phyloP scores from a whole-genome alignment of 2,888 invertebrate genomes.

The Leptopilina syphax region DNA sequence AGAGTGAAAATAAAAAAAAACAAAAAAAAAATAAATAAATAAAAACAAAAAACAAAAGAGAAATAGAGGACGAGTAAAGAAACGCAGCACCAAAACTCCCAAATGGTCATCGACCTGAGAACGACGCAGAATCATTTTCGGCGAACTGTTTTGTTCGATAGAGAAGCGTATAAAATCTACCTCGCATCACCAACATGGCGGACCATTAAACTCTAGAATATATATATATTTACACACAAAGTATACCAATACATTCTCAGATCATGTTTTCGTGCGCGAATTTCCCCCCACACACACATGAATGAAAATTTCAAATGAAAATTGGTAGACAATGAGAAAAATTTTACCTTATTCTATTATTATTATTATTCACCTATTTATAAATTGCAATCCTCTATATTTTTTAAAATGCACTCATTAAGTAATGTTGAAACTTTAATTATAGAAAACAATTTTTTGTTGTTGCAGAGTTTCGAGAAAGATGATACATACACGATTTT shows the following conservation, averaged over 20 bases:
- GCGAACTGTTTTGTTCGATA: conserved; percentile 38
- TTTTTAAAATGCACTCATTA: conserved; percentile 10
- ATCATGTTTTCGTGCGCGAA: conserved; percentile 26
- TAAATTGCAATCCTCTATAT: neutral
- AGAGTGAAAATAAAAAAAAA: too few species aligned
- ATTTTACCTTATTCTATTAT: too few species aligned
- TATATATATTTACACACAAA: too few species aligned
- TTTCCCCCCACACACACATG: conserved; percentile 1
- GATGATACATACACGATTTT: neutral
- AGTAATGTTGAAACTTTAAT: too few species aligned
- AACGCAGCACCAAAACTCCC: neutral
- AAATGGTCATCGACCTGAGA: conserved; percentile 38
- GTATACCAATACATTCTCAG: neutral
- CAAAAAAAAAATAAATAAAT: too few species aligned
- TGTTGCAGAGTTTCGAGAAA: too few species aligned
- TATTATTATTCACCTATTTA: too few species aligned
- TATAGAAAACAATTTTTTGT: neutral
- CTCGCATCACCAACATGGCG: conserved; percentile 40
- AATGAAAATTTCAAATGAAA: neutral
- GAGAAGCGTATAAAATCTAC: conserved; percentile 27
- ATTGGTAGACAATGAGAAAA: too few species aligned
- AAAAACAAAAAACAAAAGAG: too few species aligned
- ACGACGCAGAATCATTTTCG: conserved; percentile 36
- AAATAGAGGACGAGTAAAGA: too few species aligned
- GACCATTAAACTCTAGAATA: conserved; percentile 18